Base-by-base conservation (phyloP, 2,113 vertebrate genomes). In the Percina caprodes region DNA sequence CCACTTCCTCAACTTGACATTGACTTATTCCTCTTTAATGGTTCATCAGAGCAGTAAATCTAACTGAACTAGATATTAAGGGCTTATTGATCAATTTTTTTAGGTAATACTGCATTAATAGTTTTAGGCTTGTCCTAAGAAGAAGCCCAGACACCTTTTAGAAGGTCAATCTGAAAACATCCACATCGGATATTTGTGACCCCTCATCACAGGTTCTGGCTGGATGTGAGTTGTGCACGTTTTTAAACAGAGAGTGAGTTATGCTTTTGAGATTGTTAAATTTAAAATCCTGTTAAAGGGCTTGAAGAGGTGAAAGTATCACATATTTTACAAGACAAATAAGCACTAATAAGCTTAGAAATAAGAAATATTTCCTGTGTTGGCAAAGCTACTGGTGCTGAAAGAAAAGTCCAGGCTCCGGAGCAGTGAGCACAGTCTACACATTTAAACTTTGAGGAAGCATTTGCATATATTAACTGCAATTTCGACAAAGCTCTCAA, bases 401-500 rank as follows among this genome's bases (percentile, higher is more conserved):
- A 48, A 72, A 52, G 16, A 6, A 33, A 42, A 63, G 49, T 52
- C 51, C 45, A 19, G n/a, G 26, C 39, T 67, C 74, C 61, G 61
- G 56, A 77, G 79, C 56, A 16, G 21, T 69, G 70, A 79, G 33
- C 67, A 0, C 58, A 33, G 75, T 77, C 85, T 74, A 67, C 67
- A 74, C 73, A 59, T 65, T 0, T 30, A 19, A 45, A 39, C 62
- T 80, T 51, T 23, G 35, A 80, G 59, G 62, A 85, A 87, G 52
- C 79, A 80, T 86, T 86, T 89, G 30, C 84, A 75, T 79, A 45
- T 63, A 83, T 81, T 77, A 82, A 82, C 59, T 75, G 76, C 74
- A 88, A 78, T 80, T 79, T 68, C 10, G 58, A 70, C 61, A 52
- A 77, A 77, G 69, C 72, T 75, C 14, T 59, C 58, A 70, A 83